Base-by-base conservation (phyloP, 2,113 vertebrate genomes). In the Tragelaphus scriptus region DNA sequence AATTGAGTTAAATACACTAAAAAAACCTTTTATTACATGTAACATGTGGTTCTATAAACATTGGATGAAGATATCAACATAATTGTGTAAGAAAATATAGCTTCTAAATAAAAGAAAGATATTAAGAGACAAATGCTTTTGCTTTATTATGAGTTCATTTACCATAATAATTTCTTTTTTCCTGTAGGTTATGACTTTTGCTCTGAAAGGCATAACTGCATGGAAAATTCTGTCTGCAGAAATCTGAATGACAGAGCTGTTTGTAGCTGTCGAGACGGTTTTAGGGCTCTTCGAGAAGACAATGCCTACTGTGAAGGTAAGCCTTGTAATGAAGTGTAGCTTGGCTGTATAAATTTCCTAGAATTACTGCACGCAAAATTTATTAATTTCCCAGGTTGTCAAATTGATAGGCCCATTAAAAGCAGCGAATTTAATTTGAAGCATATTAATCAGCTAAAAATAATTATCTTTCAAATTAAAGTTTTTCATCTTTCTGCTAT, bases 251-350 rank as follows among this genome's bases (percentile, higher is more conserved):
- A 99, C 58, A 99, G 99, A 88, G 99, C 99, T 47, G 99, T 99
- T 96, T 99, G 99, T 88, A 99, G 98, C 97, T 99, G 99, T 97
- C 99, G 99, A 59, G 99, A 99, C 16, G 99, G 99, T 56, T 99
- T 99, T 98, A 98, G 99, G 88, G 99, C 99, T 32, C 99, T 99
- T 84, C 99, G 99, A 47, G 99, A 99, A 79, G 99, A 99, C 98
- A 99, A 99, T 61, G 99, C 99, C 90, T 99, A 99, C 98, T 99
- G 99, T 96, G 99, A 99, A 99, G 99, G 99, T 99, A 99, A 94
- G 28, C 26, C 95, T 93, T 90, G 44, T 80, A 16, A 71, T 86
- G 77, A 85, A 91, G 51, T 82, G 75, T 55, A 63, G 85, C 90
- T 97, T 51, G 4, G 7, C 85, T 97, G n/a, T 88, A 7, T 77